phyloP scores from a whole-genome alignment of 1,140 invertebrate species.

The Homalodisca vitripennis region DNA sequence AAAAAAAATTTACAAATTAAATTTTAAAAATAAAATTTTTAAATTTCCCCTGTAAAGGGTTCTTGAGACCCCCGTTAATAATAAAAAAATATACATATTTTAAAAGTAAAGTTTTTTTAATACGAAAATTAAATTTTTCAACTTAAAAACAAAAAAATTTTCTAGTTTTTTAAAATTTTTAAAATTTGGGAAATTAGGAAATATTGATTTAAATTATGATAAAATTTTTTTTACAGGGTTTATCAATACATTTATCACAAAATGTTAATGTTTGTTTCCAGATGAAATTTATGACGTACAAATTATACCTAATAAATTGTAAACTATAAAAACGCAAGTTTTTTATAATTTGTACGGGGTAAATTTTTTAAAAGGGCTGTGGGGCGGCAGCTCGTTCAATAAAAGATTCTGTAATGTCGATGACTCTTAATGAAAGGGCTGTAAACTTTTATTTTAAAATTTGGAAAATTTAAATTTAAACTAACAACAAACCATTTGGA shows the following conservation, averaged over 20 bases:
- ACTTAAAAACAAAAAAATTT: background rate
- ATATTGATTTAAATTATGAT: background rate
- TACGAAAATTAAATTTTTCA: background rate
- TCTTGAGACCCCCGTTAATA: background rate
- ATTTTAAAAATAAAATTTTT: background rate
- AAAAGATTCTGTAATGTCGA: slow-evolving; percentile 10
- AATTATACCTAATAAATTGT: background rate
- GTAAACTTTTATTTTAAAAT: slow-evolving; percentile 8
- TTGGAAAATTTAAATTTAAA: background rate
- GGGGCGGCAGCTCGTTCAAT: background rate
- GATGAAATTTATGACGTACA: background rate
- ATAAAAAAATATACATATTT: background rate
- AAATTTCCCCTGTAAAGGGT: background rate
- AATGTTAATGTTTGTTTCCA: background rate
- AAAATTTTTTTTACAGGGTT: background rate
- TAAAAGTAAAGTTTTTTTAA: background rate
- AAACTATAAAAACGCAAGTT: background rate
- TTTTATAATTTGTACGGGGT: background rate
- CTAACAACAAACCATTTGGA: background rate
- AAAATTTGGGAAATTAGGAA: too few relatives aligned
- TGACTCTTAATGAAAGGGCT: slow-evolving; percentile 1
- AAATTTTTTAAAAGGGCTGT: background rate
- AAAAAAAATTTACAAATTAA: background rate
- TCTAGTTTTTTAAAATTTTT: too few relatives aligned
- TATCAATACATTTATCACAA: background rate